Percentiles rank a stretch among this genome's conserved stretches.
phyloP scores from a whole-genome alignment of 2,797 vertebrate genomes.

The Danio choprae region DNA sequence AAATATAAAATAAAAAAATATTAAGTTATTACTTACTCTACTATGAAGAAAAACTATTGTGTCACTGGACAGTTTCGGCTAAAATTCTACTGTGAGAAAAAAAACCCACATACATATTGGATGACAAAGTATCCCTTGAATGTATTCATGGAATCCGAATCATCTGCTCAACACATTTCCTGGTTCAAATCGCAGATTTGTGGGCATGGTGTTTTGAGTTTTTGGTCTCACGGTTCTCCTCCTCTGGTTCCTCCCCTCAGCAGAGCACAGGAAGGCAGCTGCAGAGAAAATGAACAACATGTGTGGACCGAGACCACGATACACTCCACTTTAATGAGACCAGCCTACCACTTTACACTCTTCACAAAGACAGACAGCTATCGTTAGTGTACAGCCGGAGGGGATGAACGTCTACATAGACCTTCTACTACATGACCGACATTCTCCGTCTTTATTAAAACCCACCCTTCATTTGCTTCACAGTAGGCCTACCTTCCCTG shows the following conservation, averaged over 20 bases:
- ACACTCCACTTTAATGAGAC: conserved; percentile 13
- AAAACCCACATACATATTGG: no score
- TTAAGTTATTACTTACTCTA: no score
- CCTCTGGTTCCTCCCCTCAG: conserved; percentile 27
- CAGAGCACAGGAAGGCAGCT: conserved; percentile 59
- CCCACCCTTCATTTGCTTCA: background rate
- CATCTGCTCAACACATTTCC: conserved; percentile 8
- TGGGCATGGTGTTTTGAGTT: conserved; percentile 29
- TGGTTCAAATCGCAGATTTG: conserved; percentile 10
- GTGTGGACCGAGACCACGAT: conserved; percentile 54
- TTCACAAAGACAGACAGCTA: conserved; percentile 11
- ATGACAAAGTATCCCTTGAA: no score
- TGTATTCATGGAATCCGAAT: background rate
- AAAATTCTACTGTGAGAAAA: no score
- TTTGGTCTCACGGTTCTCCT: conserved; percentile 36
- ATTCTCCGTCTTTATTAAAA: conserved; percentile 13
- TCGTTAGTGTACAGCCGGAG: background rate
- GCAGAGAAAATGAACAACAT: conserved; percentile 65
- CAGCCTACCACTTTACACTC: conserved; percentile 38
- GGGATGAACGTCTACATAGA: background rate
- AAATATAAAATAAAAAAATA: no score
- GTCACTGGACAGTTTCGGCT: no score
- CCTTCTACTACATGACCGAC: conserved; percentile 8
- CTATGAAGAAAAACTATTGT: no score
- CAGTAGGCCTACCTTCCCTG: conserved; percentile 6